These are phyloP conservation scores for Hoplodrina blanda DNA, from an alignment of 2,888 invertebrate species.

Conservation along the genomic window DNA sequence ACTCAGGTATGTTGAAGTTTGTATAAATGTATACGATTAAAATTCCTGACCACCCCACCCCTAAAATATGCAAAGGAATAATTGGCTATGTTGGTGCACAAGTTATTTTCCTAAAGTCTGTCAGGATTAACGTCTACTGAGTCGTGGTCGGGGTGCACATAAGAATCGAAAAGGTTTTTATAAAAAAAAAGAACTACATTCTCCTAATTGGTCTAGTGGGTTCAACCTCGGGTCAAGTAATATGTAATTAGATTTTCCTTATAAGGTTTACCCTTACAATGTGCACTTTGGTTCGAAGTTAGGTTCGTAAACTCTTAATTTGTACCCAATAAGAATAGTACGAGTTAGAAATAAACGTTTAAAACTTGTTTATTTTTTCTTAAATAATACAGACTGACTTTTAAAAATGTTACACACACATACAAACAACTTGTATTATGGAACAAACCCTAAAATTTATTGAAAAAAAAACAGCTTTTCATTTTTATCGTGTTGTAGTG, in stretches of 20 bases:
- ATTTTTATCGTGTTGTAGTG: too few species aligned
- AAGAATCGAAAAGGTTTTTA: slow-evolving; percentile 1
- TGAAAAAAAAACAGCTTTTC: too few species aligned
- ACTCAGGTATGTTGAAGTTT: too few species aligned
- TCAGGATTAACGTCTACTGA: neutral
- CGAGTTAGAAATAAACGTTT: neutral
- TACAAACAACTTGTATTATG: too few species aligned
- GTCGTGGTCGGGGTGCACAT: neutral
- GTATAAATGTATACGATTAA: slow-evolving; percentile 8
- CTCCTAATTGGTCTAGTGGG: slow-evolving; percentile 34
- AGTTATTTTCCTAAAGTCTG: neutral
- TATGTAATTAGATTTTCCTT: slow-evolving; percentile 50
- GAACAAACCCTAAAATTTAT: too few species aligned
- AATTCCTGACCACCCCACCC: neutral
- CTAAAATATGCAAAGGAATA: slow-evolving; percentile 1
- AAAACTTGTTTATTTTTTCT: neutral
- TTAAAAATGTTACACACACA: too few species aligned
- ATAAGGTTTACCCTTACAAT: slow-evolving; percentile 21
- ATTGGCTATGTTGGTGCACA: neutral
- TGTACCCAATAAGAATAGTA: neutral
- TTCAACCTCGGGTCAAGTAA: slow-evolving; percentile 35
- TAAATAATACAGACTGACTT: neutral
- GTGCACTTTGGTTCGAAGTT: slow-evolving; percentile 26
- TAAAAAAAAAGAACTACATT: slow-evolving; percentile 14
- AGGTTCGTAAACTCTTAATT: slow-evolving; percentile 33